Evolutionary conservation across 1,140 invertebrate species (phyloP).

Genomic region (Parapsyche elsis): DNA sequence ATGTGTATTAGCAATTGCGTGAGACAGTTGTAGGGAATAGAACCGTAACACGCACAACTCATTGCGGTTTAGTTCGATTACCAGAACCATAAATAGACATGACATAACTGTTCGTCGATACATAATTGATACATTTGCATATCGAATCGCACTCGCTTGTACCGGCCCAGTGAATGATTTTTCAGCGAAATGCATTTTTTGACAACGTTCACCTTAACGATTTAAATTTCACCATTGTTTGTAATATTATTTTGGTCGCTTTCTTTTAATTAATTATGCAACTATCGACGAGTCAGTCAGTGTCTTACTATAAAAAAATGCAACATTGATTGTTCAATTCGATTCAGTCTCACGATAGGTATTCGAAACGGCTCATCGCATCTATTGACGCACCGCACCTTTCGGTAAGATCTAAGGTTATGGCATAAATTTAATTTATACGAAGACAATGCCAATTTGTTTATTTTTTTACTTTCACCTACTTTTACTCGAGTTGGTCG

Average conservation of each 20-base stretch:
- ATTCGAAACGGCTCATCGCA: background rate
- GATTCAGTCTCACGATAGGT: background rate
- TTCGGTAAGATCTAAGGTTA: background rate
- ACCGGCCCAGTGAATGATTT: background rate
- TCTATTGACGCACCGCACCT: conserved; percentile 7
- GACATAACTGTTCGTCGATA: background rate
- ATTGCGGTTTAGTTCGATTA: conserved; percentile 22
- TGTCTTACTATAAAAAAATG: background rate
- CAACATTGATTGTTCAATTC: conserved; percentile 10
- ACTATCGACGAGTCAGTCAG: background rate
- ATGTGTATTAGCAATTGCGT: too few relatives aligned
- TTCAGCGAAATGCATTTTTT: too few relatives aligned
- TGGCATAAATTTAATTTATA: conserved; percentile 22
- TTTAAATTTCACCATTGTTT: too few relatives aligned
- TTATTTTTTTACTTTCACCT: conserved; percentile 31
- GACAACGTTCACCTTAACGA: too few relatives aligned
- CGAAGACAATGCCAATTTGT: conserved; percentile 30
- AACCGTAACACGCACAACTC: background rate
- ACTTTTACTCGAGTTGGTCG: conserved; percentile 22
- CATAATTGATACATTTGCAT: conserved; percentile 18
- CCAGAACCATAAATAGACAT: background rate
- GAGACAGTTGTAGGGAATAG: background rate
- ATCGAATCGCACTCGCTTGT: background rate
- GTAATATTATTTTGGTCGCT: too few relatives aligned
- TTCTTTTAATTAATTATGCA: background rate